Percentiles rank a stretch among this genome's conserved stretches.
Evolutionary conservation across 2,797 vertebrate species (phyloP).

Genomic region (Adrianichthys oophorus): DNA sequence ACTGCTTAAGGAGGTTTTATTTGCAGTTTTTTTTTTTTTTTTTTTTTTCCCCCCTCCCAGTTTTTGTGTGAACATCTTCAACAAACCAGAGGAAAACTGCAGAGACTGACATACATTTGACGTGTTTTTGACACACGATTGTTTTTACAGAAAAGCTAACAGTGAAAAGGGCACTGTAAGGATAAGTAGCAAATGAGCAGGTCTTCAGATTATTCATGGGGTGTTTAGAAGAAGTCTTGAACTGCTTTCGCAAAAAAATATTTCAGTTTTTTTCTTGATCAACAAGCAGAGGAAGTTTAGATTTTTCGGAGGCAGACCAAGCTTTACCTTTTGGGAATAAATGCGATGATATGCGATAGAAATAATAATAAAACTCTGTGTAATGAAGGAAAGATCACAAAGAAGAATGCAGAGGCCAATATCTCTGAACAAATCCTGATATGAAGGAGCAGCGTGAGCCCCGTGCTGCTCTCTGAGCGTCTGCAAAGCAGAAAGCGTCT

Average conservation of each 20-base stretch:
- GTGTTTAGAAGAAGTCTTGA: neutral
- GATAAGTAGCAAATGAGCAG: too few species aligned
- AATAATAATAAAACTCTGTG: constrained; percentile 47
- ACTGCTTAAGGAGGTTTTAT: too few species aligned
- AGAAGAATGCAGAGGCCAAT: constrained; percentile 13
- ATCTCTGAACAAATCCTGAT: constrained; percentile 33
- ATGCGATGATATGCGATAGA: constrained; percentile 22
- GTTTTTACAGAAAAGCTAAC: too few species aligned
- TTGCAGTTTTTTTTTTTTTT: too few species aligned
- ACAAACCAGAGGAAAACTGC: too few species aligned
- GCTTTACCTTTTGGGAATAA: constrained; percentile 15
- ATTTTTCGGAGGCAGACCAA: neutral
- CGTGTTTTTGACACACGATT: too few species aligned
- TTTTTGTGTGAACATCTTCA: too few species aligned
- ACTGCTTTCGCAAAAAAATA: neutral
- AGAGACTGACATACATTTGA: too few species aligned
- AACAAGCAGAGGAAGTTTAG: constrained; percentile 2
- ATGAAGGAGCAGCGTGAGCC: constrained; percentile 18
- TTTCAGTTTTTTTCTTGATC: neutral
- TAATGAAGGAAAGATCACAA: constrained; percentile 40
- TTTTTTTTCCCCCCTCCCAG: too few species aligned
- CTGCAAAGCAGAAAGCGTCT: constrained; percentile 32
- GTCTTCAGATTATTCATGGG: neutral
- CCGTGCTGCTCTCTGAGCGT: constrained; percentile 26
- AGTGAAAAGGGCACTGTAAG: too few species aligned